phyloP scores from a whole-genome alignment of 92 coral and sea anemone species.

The Palythoa caribaeorum region DNA sequence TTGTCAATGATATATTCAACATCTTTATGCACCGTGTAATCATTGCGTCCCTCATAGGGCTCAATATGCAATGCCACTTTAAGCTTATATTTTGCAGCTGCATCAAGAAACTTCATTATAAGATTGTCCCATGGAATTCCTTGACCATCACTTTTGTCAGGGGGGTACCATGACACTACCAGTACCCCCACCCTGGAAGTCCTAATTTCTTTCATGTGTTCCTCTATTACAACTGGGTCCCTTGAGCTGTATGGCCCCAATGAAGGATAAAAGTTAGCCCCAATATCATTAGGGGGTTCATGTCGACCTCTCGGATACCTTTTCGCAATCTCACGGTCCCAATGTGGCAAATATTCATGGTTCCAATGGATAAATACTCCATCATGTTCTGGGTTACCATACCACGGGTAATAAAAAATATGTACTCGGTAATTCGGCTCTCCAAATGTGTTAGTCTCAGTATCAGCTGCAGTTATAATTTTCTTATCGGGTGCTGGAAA shows the following conservation, averaged over 20 bases:
- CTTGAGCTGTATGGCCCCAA: constrained; percentile 94
- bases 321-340: constrained; percentile 80
- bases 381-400: constrained; percentile 87
- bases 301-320: constrained; percentile 73
- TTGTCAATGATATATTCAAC: constrained; percentile 79
- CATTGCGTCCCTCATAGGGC: constrained; percentile 89
- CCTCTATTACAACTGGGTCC: constrained; percentile 77
- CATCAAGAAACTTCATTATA: constrained; percentile 71
- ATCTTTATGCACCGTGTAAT: constrained; percentile 81
- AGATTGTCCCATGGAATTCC: constrained; percentile 84
- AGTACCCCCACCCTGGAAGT: constrained; percentile 92
- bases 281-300: constrained; percentile 92
- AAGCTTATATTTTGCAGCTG: constrained; percentile 76
- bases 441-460: neutral
- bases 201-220: constrained; percentile 92
- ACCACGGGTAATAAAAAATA: constrained; percentile 96
- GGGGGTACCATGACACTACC: constrained; percentile 97
- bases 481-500: neutral
- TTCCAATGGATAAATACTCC: constrained; percentile 94
- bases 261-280: constrained; percentile 92
- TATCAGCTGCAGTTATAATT: neutral
- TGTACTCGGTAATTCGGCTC: constrained; percentile 89
- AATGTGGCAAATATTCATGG: constrained; percentile 89
- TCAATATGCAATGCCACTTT: constrained; percentile 89
- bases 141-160: constrained; percentile 85